Evolutionary conservation across 1,140 invertebrate species (phyloP).

Genomic region (Sminthurides bifidus): DNA sequence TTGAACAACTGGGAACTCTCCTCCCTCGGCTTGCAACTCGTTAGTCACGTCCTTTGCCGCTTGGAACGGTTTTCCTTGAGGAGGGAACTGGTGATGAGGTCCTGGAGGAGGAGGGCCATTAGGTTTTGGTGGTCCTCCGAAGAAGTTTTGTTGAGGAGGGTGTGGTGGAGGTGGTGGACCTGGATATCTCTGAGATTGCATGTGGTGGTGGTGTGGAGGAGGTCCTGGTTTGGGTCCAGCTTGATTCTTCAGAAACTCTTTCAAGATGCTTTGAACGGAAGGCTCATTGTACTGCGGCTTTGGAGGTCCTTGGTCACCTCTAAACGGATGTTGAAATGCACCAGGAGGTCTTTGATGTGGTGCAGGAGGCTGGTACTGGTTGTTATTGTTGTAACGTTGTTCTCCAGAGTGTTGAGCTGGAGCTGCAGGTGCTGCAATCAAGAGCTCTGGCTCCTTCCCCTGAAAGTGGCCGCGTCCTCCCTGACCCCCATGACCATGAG

Average conservation of each 20-base stretch:
- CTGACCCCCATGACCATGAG: no score
- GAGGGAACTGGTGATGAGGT: conserved; percentile 5
- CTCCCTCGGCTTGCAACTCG: conserved; percentile 27
- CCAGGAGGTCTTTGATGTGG: background rate
- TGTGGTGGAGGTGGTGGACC: conserved; percentile 3
- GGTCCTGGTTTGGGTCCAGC: background rate
- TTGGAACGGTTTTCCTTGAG: conserved; percentile 4
- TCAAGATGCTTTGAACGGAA: background rate
- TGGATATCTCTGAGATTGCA: background rate
- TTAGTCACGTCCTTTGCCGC: conserved; percentile 19
- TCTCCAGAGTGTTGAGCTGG: conserved; percentile 1
- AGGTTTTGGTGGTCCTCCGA: background rate
- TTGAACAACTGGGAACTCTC: conserved; percentile 22
- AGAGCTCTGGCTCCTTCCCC: no score
- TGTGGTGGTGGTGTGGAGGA: conserved; percentile 3
- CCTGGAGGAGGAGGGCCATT: background rate
- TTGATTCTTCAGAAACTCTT: conserved; percentile 6
- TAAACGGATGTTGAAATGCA: background rate
- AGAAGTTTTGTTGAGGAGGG: background rate
- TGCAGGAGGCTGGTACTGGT: background rate
- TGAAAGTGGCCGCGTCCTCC: no score
- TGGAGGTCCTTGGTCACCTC: conserved; percentile 8
- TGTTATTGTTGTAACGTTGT: background rate
- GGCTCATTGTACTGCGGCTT: conserved; percentile 1
- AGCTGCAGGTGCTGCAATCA: no score